Percentiles rank a stretch among this genome's conserved stretches.
Evolutionary conservation across 2,888 invertebrate species (phyloP).

Genomic region (Cephus pygmeus): DNA sequence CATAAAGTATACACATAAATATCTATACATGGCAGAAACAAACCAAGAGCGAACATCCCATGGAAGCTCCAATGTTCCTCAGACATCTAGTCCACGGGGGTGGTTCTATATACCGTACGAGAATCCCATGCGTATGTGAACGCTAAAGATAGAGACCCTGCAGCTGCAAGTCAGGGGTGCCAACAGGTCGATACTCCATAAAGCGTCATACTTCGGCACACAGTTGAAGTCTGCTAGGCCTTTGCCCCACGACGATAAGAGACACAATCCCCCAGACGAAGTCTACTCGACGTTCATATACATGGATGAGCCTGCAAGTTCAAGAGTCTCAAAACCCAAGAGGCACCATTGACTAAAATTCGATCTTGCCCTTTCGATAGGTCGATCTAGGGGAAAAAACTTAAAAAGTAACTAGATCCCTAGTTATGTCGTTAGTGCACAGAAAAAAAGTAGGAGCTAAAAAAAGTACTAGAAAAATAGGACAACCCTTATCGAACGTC

Average conservation of each 20-base stretch:
- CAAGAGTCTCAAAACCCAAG: background rate
- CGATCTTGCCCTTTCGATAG: background rate
- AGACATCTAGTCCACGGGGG: background rate
- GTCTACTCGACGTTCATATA: background rate
- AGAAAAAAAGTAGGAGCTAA: background rate
- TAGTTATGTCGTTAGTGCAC: background rate
- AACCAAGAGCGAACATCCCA: background rate
- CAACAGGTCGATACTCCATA: constrained; percentile 59
- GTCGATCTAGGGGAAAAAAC: background rate
- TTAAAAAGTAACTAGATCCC: background rate
- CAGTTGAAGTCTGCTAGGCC: background rate
- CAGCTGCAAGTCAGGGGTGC: constrained; percentile 45
- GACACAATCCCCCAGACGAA: background rate
- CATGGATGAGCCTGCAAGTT: background rate
- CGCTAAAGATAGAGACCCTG: constrained; percentile 54
- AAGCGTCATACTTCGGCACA: constrained; percentile 35
- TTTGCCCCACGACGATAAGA: background rate
- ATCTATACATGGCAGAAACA: background rate
- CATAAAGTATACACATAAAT: background rate
- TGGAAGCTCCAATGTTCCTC: background rate
- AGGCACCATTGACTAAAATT: background rate
- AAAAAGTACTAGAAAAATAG: background rate
- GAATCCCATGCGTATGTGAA: background rate
- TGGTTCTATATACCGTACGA: background rate
- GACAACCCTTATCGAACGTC: background rate